phyloP scores from a whole-genome alignment of 2,113 vertebrate genomes.

The Numida meleagris region DNA sequence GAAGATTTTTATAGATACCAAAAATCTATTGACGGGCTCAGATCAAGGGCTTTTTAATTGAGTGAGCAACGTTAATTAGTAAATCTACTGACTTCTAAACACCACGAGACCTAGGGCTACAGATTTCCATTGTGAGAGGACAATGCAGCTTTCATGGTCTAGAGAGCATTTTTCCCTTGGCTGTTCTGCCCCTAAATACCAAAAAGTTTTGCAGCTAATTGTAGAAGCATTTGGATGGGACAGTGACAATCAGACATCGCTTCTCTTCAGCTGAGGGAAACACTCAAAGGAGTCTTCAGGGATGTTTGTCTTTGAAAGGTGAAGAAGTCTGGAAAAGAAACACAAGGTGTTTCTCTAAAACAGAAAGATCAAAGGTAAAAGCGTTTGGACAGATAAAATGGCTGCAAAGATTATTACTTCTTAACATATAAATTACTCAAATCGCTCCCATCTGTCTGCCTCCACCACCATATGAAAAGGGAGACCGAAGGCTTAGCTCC shows the following conservation, averaged over 20 bases:
- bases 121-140: neutral
- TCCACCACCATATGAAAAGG: slow-evolving; percentile 25
- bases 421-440: slow-evolving; percentile 62
- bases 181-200: neutral
- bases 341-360: slow-evolving; percentile 45
- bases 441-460: slow-evolving; percentile 53
- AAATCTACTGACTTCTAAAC: slow-evolving; percentile 58
- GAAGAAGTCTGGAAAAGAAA: neutral
- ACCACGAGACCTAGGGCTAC: slow-evolving; percentile 21
- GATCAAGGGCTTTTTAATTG: slow-evolving; percentile 64
- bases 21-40: slow-evolving; percentile 9
- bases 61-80: slow-evolving; percentile 49
- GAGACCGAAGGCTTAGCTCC: slow-evolving; percentile 57
- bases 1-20: slow-evolving; percentile 26
- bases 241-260: neutral
- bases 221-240: neutral
- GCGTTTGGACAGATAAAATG: slow-evolving; percentile 39
- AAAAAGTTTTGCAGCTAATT: neutral
- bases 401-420: slow-evolving; percentile 53
- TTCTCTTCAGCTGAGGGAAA: neutral
- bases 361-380: slow-evolving; percentile 66
- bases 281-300: slow-evolving; percentile 7
- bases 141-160: slow-evolving; percentile 50
- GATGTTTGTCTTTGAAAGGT: slow-evolving; percentile 3
- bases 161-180: neutral